These are phyloP conservation scores for Solenodon paradoxus DNA, from an alignment of 2,113 vertebrate genomes.

Conservation along the genomic window DNA sequence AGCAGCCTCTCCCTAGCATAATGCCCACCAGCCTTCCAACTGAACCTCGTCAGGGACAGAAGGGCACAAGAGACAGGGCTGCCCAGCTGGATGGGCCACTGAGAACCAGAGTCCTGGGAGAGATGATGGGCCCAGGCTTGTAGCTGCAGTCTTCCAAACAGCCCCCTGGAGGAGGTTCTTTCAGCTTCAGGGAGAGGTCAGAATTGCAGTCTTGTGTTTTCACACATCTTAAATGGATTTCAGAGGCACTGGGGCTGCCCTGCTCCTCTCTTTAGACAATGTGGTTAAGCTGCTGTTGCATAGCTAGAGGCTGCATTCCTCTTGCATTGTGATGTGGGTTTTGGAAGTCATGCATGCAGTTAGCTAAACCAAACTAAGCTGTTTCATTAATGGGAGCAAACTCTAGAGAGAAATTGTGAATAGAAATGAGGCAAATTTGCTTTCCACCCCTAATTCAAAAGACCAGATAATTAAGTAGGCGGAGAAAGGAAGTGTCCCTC, in stretches of 20 bases:
- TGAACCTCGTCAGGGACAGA: background rate
- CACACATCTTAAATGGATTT: slow-evolving; percentile 75
- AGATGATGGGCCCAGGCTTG: slow-evolving; percentile 19
- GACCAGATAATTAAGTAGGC: slow-evolving; percentile 66
- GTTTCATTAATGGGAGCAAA: slow-evolving; percentile 77
- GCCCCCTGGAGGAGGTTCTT: slow-evolving; percentile 22
- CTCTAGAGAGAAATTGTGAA: slow-evolving; percentile 73
- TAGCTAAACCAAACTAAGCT: slow-evolving; percentile 74
- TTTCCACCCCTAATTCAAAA: slow-evolving; percentile 69
- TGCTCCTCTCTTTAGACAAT: slow-evolving; percentile 59
- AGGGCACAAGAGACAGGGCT: background rate
- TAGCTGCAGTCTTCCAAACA: slow-evolving; percentile 19
- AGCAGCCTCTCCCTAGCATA: background rate
- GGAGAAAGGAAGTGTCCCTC: slow-evolving; percentile 40
- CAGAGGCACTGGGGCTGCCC: slow-evolving; percentile 54
- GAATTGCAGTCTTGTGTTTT: slow-evolving; percentile 73
- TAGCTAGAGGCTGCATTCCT: slow-evolving; percentile 67
- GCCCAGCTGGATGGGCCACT: background rate
- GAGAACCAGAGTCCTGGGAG: background rate
- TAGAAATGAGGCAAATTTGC: slow-evolving; percentile 62
- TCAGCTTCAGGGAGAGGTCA: slow-evolving; percentile 60
- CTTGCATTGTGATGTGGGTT: slow-evolving; percentile 73
- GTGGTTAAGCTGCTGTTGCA: slow-evolving; percentile 68
- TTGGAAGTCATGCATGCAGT: slow-evolving; percentile 77
- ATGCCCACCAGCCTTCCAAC: background rate